These are phyloP conservation scores for Deilephila elpenor DNA, from an alignment of 2,888 invertebrate genomes.

Conservation along the genomic window DNA sequence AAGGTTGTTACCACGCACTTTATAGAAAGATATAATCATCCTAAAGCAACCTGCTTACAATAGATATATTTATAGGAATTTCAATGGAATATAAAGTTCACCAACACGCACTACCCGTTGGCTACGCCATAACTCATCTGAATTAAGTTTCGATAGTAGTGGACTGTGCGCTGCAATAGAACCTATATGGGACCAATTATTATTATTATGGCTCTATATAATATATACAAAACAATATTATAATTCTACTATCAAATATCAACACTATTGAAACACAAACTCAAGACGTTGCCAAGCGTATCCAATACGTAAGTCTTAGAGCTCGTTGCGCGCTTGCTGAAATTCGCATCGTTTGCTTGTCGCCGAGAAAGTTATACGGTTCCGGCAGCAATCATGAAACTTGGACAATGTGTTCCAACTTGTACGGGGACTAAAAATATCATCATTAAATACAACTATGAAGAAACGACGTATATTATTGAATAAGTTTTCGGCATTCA, in stretches of 20 bases:
- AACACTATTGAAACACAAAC: not conserved
- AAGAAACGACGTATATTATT: not conserved
- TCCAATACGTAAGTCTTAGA: not conserved
- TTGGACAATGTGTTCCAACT: constrained; percentile 10
- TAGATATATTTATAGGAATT: no score
- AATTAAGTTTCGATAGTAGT: no score
- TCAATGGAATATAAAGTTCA: no score
- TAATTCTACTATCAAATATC: not conserved
- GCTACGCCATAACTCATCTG: no score
- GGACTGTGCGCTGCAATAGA: no score
- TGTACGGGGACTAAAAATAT: constrained; percentile 2
- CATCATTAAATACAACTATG: not conserved
- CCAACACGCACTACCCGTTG: no score
- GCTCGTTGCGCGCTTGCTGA: not conserved
- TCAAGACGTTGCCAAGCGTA: not conserved
- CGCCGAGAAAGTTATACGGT: not conserved
- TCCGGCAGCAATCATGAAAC: constrained; percentile 4
- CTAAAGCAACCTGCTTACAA: no score
- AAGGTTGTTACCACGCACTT: no score
- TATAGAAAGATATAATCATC: no score
- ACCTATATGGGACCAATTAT: no score
- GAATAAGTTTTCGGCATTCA: no score
- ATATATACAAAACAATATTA: not conserved
- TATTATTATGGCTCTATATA: no score
- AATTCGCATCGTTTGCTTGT: constrained; percentile 7